Evolutionary conservation across 1,140 invertebrate genomes (phyloP), one percentile per base, ranked within the genome.

Genomic region (Venturia canescens): DNA sequence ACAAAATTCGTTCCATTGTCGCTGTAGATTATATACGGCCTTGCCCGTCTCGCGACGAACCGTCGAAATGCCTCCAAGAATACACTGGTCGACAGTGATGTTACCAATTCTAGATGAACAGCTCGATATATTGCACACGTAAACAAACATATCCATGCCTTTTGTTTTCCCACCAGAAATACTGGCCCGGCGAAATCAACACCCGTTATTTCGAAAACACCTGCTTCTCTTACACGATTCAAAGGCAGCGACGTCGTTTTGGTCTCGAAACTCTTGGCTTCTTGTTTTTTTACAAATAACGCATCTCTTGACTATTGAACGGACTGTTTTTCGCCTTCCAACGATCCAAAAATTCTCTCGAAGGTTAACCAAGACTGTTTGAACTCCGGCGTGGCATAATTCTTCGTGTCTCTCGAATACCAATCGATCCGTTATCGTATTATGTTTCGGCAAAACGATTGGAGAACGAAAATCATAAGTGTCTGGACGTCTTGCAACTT

Each of bases 1-100:
- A 83, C 81, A 57, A 92, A 90, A 82, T 90, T 89, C 4, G 86
- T 89, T 0, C 85, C 91, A 77, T 92, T 92, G 77, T 92, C 89
- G 57, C 84, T 89, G 67, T 87, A 92, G 13, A 93, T 87, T 0
- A 84, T 84, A 1, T 57, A 60, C 3, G 88, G 89, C 79, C 86
- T 78, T 48, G 88, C 88, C 80, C 87, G 81, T 70, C 86, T 70
- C n/a, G 84, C 85, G 15, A 90, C 80, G 79, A 91, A 91, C 67
- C 88, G 71, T 23, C 87, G 53, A 6, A 90, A 82, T 1, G 81
- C 85, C 66, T 84, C 76, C 3, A 89, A 44, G 83, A 89, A 90
- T 26, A 38, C 67, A 16, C 85, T 80, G 13, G 86, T 87, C 0
- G 84, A 84, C 18, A 90, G 70, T 0, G 87, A 85, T 5, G 74